phyloP scores from a whole-genome alignment of 2,113 vertebrate species.

The Gavia stellata region DNA sequence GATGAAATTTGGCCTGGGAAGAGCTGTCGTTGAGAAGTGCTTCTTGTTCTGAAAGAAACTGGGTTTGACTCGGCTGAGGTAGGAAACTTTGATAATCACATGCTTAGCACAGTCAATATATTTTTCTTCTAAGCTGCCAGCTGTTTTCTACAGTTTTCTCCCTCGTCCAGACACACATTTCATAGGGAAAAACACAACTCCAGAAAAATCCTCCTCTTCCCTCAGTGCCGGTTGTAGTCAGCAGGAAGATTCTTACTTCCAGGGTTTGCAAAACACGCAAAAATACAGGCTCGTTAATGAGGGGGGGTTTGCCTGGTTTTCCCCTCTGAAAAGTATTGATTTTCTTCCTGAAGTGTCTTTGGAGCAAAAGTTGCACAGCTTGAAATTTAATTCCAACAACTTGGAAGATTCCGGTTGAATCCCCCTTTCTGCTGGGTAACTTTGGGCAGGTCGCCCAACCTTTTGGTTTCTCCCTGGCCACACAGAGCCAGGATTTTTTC shows the following conservation, averaged over 20 bases:
- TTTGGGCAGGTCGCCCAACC: background rate
- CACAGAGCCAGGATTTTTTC: background rate
- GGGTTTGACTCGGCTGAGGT: background rate
- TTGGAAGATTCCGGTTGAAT: background rate
- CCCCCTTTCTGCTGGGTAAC: background rate
- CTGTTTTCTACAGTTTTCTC: background rate
- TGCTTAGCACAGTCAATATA: background rate
- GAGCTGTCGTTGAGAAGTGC: background rate
- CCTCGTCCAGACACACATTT: background rate
- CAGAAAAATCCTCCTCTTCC: background rate
- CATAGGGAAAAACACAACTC: background rate
- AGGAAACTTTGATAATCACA: background rate
- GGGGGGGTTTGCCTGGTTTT: accelerated
- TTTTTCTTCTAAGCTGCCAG: background rate
- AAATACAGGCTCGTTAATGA: background rate
- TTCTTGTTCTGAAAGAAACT: background rate
- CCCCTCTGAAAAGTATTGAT: background rate
- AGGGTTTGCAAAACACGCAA: background rate
- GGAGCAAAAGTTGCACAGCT: background rate
- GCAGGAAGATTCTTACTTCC: background rate
- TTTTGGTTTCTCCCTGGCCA: background rate
- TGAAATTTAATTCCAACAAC: background rate
- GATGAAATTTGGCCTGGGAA: background rate
- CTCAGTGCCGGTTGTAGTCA: background rate
- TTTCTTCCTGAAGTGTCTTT: background rate